A percentile compares a stretch with the other conserved stretches of the same genome.
Evolutionary conservation across 2,888 invertebrate species (phyloP).

Genomic region (Ophion ellenae): DNA sequence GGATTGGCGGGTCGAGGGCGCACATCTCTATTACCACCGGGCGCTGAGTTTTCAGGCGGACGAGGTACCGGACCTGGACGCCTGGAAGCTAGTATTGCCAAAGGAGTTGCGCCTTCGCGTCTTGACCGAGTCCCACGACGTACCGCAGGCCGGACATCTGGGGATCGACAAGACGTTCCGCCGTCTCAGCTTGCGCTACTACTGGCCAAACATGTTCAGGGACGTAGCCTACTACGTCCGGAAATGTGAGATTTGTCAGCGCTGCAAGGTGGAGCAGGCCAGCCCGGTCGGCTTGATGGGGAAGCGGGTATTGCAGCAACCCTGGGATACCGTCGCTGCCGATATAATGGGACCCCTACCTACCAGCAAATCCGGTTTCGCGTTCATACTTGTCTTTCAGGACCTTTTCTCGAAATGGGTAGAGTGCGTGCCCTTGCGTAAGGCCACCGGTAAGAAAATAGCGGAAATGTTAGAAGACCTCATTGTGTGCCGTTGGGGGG

Average conservation of each 20-base stretch:
- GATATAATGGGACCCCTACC: no score
- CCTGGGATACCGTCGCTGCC: no score
- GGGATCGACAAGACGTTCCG: slow-evolving; percentile 47
- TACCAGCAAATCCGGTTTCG: no score
- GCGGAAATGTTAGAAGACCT: no score
- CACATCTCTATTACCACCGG: slow-evolving; percentile 7
- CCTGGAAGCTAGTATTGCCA: slow-evolving; percentile 44
- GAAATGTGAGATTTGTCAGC: slow-evolving; percentile 67
- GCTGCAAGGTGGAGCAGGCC: slow-evolving; percentile 62
- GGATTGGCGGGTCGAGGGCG: no score
- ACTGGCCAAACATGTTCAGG: slow-evolving; percentile 68
- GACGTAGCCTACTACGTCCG: slow-evolving; percentile 65
- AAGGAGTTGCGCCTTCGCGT: background rate
- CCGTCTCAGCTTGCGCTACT: slow-evolving; percentile 51
- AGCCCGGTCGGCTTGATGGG: no score
- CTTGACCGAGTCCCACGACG: slow-evolving; percentile 24
- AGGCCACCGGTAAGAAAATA: no score
- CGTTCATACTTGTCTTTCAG: no score
- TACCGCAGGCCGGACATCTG: background rate
- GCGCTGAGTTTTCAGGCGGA: background rate
- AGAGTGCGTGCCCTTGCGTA: no score
- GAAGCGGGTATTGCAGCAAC: no score
- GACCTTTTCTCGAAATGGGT: no score
- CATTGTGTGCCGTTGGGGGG: no score
- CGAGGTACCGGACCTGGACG: slow-evolving; percentile 27